phyloP scores from a whole-genome alignment of 2,797 vertebrate genomes.

The Sebastes variabilis region DNA sequence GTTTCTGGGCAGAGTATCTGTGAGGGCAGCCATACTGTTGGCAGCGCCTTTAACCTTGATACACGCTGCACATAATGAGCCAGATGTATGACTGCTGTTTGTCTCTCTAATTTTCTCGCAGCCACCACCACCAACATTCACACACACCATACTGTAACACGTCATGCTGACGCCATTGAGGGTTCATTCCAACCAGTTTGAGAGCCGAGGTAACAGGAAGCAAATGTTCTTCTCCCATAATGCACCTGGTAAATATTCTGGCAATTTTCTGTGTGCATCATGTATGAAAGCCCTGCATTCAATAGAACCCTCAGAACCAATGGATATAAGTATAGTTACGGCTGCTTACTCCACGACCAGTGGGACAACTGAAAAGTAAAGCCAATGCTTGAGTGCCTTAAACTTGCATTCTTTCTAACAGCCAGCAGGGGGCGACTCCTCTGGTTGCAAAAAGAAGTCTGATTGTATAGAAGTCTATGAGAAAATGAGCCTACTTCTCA shows the following conservation, averaged over 20 bases:
- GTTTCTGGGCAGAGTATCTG: conserved; percentile 53
- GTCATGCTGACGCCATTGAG: background rate
- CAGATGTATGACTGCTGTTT: conserved; percentile 34
- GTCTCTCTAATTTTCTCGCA: background rate
- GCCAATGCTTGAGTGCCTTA: background rate
- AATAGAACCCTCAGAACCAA: background rate
- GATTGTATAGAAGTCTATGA: too few species aligned
- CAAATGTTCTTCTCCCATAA: background rate
- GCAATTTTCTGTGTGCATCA: background rate
- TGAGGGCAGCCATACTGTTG: conserved; percentile 6
- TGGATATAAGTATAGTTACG: background rate
- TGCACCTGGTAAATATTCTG: background rate
- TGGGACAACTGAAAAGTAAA: background rate
- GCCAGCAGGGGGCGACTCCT: too few species aligned
- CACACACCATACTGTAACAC: background rate
- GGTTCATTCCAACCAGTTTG: background rate
- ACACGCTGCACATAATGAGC: conserved; percentile 14
- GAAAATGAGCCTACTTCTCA: too few species aligned
- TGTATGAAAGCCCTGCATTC: background rate
- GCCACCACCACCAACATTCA: background rate
- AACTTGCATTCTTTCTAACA: too few species aligned
- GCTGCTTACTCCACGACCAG: background rate
- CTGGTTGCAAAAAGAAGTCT: too few species aligned
- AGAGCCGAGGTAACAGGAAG: accelerated
- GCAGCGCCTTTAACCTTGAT: conserved; percentile 41